Base-by-base conservation (phyloP, 2,888 invertebrate species). In the Brachypalpus laphriformis region DNA sequence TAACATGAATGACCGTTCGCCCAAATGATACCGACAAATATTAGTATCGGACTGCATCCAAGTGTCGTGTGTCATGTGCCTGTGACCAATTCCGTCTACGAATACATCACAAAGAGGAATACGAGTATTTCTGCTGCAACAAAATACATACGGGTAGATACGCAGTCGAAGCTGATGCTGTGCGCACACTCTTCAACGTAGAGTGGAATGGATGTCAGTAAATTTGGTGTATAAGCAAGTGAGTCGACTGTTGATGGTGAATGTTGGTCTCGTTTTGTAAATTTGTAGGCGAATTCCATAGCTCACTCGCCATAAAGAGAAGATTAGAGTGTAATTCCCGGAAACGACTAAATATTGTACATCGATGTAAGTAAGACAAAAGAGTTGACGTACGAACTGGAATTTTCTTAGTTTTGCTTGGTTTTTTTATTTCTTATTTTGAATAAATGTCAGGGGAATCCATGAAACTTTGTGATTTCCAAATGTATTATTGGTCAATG, bases 351-450 rank as follows among this genome's bases (percentile, higher is more conserved):
- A 25, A 25, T 18, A 34, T n/a, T n/a, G n/a, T n/a, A n/a, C n/a
- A 1, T 7, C 0, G 5, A 45, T 47, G 3, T 1, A 14, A 18
- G 25, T 3, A 42, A 45, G 61, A 71, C 22, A n/a, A 77, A 77
- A 77, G 77, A 70, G 70, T 18, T 77, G 37, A 0, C 1, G 0
- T 40, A 7, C 71, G 40, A 78, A 72, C 75, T 66, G 14, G 65
- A 47, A 47, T 59, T n/a, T n/a, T n/a, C n/a, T n/a, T n/a, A n/a
- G n/a, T n/a, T n/a, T n/a, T 25, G 25, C 25, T 4, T 25, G 3
- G 25, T 25, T 25, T 3, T 3, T 28, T 28, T 28, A 6, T 28
- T 5, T 28, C 28, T 1, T 28, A 28, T 28, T n/a, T n/a, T n/a
- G n/a, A n/a, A n/a, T n/a, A n/a, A n/a, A n/a, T n/a, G n/a, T n/a